These are phyloP conservation scores for Torymus texanus DNA, from an alignment of 2,888 invertebrate genomes.

Conservation along the genomic window DNA sequence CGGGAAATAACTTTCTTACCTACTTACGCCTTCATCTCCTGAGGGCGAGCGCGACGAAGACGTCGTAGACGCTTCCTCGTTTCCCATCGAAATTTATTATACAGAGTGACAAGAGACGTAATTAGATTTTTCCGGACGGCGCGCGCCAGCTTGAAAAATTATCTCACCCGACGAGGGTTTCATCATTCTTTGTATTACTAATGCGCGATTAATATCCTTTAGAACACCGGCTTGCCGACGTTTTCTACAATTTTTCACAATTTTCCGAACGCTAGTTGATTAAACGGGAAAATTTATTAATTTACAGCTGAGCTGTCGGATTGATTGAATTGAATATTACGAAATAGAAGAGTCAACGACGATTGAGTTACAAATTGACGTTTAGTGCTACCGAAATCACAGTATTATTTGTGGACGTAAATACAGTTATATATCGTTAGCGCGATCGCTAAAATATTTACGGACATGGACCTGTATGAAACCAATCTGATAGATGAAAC, in stretches of 20 bases:
- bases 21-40: conserved; percentile 75
- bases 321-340: too few relatives aligned
- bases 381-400: too few relatives aligned
- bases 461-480: too few relatives aligned
- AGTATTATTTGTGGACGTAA: too few relatives aligned
- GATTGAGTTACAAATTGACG: too few relatives aligned
- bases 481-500: too few relatives aligned
- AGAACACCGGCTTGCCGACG: not conserved
- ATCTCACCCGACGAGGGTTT: conserved; percentile 7
- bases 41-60: conserved; percentile 58
- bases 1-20: conserved; percentile 76
- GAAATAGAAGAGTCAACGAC: too few relatives aligned
- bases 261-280: conserved; percentile 6
- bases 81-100: conserved; percentile 58
- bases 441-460: too few relatives aligned
- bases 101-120: conserved; percentile 56
- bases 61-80: conserved; percentile 44
- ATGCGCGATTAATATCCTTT: conserved; percentile 54
- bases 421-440: too few relatives aligned
- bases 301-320: not conserved
- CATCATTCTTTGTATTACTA: conserved; percentile 50
- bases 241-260: conserved; percentile 31
- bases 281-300: not conserved
- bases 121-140: conserved; percentile 57
- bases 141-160: conserved; percentile 51